Conservation (phyloP, 2,797 vertebrate species). For the Lagodon rhomboides region DNA sequence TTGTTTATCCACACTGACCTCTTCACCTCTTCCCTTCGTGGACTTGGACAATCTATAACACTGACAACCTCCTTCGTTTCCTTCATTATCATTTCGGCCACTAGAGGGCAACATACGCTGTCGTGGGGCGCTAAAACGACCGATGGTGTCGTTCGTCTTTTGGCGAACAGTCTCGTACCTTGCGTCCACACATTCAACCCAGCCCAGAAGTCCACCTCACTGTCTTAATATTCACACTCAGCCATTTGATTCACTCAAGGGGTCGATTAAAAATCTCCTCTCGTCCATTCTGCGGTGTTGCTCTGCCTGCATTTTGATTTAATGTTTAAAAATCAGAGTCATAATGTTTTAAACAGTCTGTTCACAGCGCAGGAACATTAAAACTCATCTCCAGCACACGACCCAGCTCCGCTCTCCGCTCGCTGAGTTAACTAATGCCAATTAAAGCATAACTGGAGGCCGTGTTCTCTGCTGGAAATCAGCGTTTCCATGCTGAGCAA, state of each 20-base stretch:
- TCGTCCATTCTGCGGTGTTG: neutral
- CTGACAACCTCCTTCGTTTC: neutral
- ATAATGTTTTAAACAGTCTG: neutral
- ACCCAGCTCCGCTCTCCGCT: neutral
- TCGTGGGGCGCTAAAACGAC: neutral
- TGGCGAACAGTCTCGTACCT: neutral
- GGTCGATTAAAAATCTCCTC: neutral
- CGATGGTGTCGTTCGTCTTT: neutral
- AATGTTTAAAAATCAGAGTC: conserved; percentile 11
- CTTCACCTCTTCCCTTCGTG: too few relatives aligned
- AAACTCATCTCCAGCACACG: neutral
- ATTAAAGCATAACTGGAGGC: conserved; percentile 48
- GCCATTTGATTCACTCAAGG: neutral
- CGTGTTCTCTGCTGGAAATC: conserved; percentile 40
- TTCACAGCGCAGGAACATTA: neutral
- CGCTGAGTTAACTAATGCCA: conserved; percentile 45
- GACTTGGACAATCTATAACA: neutral
- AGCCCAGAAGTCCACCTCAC: neutral
- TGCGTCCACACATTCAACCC: neutral
- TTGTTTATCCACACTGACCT: too few relatives aligned
- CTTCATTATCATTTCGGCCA: neutral
- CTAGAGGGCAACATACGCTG: neutral
- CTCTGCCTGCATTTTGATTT: neutral
- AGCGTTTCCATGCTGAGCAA: conserved; percentile 45
- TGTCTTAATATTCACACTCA: neutral